These are phyloP conservation scores for Zaprionus inermis DNA, from an alignment of 1,140 invertebrate genomes.

Conservation along the genomic window DNA sequence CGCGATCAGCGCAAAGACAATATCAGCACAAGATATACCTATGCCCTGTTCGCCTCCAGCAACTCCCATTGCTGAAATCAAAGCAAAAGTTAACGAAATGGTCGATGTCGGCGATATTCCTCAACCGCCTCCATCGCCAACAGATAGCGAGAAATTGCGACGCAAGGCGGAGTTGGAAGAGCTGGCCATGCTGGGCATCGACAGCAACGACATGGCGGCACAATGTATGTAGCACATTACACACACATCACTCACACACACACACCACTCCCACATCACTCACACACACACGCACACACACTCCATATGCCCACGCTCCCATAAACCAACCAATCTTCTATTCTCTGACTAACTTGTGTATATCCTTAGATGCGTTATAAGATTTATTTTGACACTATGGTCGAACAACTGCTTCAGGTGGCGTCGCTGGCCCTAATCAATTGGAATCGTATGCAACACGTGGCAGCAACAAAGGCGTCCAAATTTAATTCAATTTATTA, in stretches of 20 bases:
- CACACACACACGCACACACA: not conserved
- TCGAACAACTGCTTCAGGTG: constrained; percentile 10
- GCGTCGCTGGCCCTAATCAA: constrained; percentile 10
- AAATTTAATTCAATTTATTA: constrained; percentile 36
- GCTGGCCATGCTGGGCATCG: constrained; percentile 88
- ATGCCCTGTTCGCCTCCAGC: constrained; percentile 56
- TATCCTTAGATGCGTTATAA: constrained; percentile 68
- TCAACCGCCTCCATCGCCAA: constrained; percentile 65
- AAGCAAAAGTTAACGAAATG: constrained; percentile 19
- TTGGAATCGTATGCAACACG: constrained; percentile 1
- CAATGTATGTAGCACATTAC: constrained; percentile 82
- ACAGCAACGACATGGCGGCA: constrained; percentile 88
- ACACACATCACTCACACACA: not conserved
- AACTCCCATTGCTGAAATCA: constrained; percentile 7
- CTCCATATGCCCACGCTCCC: constrained; percentile 4
- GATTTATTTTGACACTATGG: constrained; percentile 36
- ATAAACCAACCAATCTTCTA: not conserved
- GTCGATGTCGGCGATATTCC: constrained; percentile 65
- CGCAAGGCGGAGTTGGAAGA: constrained; percentile 87
- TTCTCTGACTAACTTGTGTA: constrained; percentile 28
- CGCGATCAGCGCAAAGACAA: constrained; percentile 30
- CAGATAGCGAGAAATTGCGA: constrained; percentile 76
- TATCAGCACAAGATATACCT: constrained; percentile 58
- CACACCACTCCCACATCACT: not conserved
- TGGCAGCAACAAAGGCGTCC: not conserved